Conservation (phyloP, 2,797 vertebrate species). For the Anableps anableps region DNA sequence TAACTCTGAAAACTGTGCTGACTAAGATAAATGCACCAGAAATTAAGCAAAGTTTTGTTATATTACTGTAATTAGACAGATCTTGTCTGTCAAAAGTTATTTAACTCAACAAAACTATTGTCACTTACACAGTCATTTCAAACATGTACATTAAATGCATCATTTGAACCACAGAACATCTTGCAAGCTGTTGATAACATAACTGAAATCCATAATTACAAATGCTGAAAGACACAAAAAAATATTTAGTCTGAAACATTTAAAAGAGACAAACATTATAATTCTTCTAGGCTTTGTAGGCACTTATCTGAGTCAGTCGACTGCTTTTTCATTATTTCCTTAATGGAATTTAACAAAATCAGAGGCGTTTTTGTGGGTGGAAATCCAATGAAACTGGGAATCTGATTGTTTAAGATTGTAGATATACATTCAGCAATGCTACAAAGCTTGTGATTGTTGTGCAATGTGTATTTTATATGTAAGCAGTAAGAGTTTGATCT, state of each 20-base stretch:
- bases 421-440: background rate
- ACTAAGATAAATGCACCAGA: slow-evolving; percentile 2
- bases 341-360: background rate
- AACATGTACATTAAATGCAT: slow-evolving; percentile 32
- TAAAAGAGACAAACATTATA: background rate
- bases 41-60: slow-evolving; percentile 1
- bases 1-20: slow-evolving; percentile 4
- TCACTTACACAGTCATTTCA: slow-evolving; percentile 19
- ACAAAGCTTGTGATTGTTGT: background rate
- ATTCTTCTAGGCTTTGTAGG: too few relatives aligned
- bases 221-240: background rate
- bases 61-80: slow-evolving; percentile 12
- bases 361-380: background rate
- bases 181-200: slow-evolving; percentile 24
- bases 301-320: too few relatives aligned
- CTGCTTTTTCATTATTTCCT: too few relatives aligned
- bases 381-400: background rate
- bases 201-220: slow-evolving; percentile 23
- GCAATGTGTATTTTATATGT: background rate
- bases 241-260: background rate
- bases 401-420: background rate
- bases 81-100: background rate
- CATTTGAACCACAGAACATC: slow-evolving; percentile 8
- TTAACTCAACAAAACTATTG: background rate
- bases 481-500: background rate